Base-by-base conservation (phyloP, 2,797 vertebrate species). In the Nannoperca australis region DNA sequence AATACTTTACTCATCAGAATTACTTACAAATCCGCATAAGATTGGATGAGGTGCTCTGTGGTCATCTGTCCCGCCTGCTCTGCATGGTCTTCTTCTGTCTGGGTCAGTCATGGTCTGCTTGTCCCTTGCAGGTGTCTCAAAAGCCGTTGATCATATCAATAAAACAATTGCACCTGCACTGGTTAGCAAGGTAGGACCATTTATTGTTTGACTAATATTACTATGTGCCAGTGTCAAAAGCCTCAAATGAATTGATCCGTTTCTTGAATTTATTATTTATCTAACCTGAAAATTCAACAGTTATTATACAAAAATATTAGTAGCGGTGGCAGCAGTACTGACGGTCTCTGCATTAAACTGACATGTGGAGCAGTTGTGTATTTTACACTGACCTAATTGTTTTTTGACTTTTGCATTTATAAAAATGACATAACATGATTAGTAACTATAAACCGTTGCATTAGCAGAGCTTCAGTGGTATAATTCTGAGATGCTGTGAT, bases 71-170 rank as follows among this genome's bases (percentile, higher is more conserved):
- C 69, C 73, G 89, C 93, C 94, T 95, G 93, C 91, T 77, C 90
- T 92, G 96, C 96, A 95, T 91, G 93, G 83, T 91, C 77, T n/a
- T 93, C 78, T 63, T 81, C 77, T 83, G 85, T 83, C 88, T 82
- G 79, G 83, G 88, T 95, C 91, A 93, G 96, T 98, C 95, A 98
- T 96, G 87, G 93, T 97, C 85, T 97, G 95, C 96, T 99, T 98
- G 95, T 99, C 96, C 97, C 90, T 96, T 99, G 94, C 95, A 99
- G 98, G 98, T 98, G 98, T 99, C 94, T 96, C 96, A 96, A 98
- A 98, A 97, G 98, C 98, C 94, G 98, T 99, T 97, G 97, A 97
- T 89, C 96, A 99, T 97, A 95, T 99, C 97, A 99, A 99, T 99
- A 98, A 97, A 95, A 95, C 95, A 90, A 98, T 99, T 97, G 98